Evolutionary conservation across 1,140 invertebrate genomes (phyloP).

Genomic region (Aphidius gifuensis): DNA sequence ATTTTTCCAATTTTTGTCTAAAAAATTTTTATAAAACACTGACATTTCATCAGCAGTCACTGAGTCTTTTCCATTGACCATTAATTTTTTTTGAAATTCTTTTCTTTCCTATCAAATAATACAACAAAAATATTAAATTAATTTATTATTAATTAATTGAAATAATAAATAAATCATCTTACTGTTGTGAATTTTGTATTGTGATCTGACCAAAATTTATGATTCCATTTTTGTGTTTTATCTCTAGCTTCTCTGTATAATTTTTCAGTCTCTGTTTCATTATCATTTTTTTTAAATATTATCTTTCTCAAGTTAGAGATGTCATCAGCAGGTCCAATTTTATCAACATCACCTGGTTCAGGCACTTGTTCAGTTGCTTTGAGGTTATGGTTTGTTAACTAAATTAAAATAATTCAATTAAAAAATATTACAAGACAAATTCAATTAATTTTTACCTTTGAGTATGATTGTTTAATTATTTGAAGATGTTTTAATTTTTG

Average conservation of each 20-base stretch:
- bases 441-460: slow-evolving; percentile 10
- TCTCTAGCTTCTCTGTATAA: slow-evolving; percentile 62
- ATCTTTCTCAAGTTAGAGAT: slow-evolving; percentile 74
- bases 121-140: neutral
- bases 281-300: slow-evolving; percentile 60
- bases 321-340: slow-evolving; percentile 76
- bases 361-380: slow-evolving; percentile 8
- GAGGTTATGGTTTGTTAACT: slow-evolving; percentile 20
- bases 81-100: slow-evolving; percentile 60
- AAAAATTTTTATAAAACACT: slow-evolving; percentile 78
- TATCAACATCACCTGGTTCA: slow-evolving; percentile 15
- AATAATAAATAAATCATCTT: slow-evolving; percentile 23
- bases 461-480: slow-evolving; percentile 6
- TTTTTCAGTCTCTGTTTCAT: slow-evolving; percentile 67
- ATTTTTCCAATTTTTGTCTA: slow-evolving; percentile 71
- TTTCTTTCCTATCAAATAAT: slow-evolving; percentile 62
- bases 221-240: slow-evolving; percentile 75
- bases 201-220: slow-evolving; percentile 76
- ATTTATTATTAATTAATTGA: slow-evolving; percentile 3
- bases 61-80: slow-evolving; percentile 51
- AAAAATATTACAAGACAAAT: neutral
- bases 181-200: slow-evolving; percentile 69
- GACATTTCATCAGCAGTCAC: slow-evolving; percentile 79
- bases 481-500: slow-evolving; percentile 16
- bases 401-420: neutral